Evolutionary conservation across 2,113 vertebrate genomes (phyloP).

Genomic region (Tragelaphus buxtoni): DNA sequence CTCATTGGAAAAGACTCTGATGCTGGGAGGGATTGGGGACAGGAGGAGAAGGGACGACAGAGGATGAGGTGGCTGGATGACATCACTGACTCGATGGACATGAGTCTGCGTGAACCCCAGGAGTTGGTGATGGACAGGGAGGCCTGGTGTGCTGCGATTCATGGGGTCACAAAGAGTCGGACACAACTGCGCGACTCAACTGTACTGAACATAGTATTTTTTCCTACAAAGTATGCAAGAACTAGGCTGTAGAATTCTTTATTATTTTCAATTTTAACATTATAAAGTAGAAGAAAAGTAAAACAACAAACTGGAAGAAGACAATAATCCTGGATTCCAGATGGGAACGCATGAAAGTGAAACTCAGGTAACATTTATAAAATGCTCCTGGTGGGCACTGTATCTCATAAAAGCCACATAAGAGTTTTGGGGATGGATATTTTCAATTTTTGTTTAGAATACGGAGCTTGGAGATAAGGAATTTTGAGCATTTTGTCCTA

Average conservation of each 20-base stretch:
- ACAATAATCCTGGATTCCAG: not conserved
- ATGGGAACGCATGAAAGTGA: not conserved
- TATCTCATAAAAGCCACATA: not conserved
- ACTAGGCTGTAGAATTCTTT: not conserved
- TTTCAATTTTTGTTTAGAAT: not conserved
- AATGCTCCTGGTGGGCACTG: not conserved
- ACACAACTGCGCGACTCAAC: too few relatives aligned
- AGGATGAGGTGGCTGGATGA: too few relatives aligned
- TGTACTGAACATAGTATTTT: not conserved
- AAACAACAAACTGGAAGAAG: not conserved
- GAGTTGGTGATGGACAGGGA: too few relatives aligned
- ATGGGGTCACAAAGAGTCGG: too few relatives aligned
- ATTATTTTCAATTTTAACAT: not conserved
- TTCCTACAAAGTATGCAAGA: not conserved
- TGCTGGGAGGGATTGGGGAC: too few relatives aligned
- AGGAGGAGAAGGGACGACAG: too few relatives aligned
- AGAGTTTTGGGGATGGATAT: not conserved
- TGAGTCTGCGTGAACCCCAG: too few relatives aligned
- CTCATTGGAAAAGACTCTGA: too few relatives aligned
- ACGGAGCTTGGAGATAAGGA: not conserved
- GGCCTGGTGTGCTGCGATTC: too few relatives aligned
- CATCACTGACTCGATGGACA: too few relatives aligned
- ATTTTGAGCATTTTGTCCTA: not conserved
- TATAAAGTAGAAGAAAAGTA: not conserved
- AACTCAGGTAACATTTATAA: not conserved